Percentiles rank a stretch among this genome's conserved stretches.
Conservation (phyloP, 2,113 vertebrate genomes). For the Solenodon paradoxus region DNA sequence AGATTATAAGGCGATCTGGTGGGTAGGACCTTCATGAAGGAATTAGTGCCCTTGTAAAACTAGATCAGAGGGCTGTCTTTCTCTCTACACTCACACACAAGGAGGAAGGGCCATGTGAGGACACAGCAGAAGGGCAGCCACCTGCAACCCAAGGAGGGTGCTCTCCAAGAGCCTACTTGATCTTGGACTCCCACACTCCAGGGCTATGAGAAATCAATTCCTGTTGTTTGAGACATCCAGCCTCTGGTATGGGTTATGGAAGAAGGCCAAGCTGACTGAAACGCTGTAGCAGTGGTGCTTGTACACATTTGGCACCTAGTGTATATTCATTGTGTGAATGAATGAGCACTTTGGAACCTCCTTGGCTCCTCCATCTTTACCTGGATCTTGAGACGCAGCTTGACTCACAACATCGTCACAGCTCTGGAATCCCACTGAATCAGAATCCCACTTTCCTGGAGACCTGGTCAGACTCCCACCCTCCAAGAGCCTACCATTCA, state of each 20-base stretch:
- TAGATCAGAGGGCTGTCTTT: background rate
- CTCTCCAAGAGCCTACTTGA: background rate
- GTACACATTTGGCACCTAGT: background rate
- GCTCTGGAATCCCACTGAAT: background rate
- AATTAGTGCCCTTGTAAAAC: background rate
- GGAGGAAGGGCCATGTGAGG: background rate
- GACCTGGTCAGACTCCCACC: background rate
- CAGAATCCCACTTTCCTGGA: background rate
- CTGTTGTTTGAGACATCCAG: background rate
- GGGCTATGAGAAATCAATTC: background rate
- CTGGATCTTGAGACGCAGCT: background rate
- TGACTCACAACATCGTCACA: background rate
- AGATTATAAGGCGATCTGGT: background rate
- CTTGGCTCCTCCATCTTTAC: background rate
- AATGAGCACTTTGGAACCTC: background rate
- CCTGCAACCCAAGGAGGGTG: background rate
- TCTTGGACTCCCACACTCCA: background rate
- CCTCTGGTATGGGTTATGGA: background rate
- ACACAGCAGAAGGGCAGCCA: background rate
- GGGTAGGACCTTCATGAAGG: background rate
- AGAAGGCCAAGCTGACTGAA: background rate
- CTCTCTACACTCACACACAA: background rate
- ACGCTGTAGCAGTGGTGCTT: background rate
- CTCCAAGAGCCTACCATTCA: background rate
- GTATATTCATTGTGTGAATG: background rate